A percentile compares a stretch with the other conserved stretches of the same genome.
These are phyloP conservation scores for Onychostruthus taczanowskii DNA, from an alignment of 2,113 vertebrate species.

Conservation along the genomic window DNA sequence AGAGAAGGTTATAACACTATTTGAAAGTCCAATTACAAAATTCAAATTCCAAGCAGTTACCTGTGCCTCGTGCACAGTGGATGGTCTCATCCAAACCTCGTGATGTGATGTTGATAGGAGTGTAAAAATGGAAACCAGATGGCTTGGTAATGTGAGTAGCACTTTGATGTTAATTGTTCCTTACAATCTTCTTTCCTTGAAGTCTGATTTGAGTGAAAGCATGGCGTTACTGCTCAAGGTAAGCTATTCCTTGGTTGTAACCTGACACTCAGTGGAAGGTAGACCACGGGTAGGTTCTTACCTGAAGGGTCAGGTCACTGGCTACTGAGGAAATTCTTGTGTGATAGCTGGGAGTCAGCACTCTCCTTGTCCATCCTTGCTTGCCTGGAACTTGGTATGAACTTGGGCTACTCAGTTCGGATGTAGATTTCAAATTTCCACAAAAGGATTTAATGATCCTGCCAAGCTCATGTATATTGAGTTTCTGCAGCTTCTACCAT, in stretches of 20 bases:
- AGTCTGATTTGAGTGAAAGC: constrained; percentile 47
- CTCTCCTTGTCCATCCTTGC: background rate
- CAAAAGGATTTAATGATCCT: background rate
- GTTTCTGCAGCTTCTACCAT: background rate
- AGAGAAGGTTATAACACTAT: background rate
- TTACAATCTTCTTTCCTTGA: constrained; percentile 24
- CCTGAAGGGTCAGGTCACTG: constrained; percentile 2
- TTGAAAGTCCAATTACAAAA: background rate
- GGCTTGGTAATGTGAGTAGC: constrained; percentile 52
- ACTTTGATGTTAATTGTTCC: constrained; percentile 63
- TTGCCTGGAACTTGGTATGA: background rate
- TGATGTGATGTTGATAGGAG: background rate
- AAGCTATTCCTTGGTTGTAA: constrained; percentile 35
- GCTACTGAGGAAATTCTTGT: background rate
- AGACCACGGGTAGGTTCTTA: constrained; percentile 33
- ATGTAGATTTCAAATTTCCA: background rate
- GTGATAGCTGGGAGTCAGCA: background rate
- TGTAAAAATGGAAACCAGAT: constrained; percentile 62
- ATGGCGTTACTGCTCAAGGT: constrained; percentile 42
- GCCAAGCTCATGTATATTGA: background rate
- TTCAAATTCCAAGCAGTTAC: background rate
- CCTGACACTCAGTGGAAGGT: constrained; percentile 36
- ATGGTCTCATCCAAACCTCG: constrained; percentile 15
- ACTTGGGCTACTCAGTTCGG: background rate
- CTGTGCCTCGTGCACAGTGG: background rate